These are phyloP conservation scores for Teinopalpus imperialis DNA, from an alignment of 2,888 invertebrate genomes.

Conservation along the genomic window DNA sequence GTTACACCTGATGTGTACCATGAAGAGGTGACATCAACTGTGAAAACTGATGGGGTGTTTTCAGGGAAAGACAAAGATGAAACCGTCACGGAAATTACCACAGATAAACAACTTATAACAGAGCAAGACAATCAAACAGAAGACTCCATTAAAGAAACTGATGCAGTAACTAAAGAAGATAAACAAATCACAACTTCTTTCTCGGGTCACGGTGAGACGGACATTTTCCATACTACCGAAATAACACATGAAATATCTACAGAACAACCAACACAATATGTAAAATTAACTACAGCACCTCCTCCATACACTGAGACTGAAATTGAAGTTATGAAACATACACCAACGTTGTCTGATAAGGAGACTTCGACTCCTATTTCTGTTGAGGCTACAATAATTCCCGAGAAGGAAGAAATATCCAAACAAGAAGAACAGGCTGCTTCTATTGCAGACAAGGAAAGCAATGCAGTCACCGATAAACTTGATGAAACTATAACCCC, in stretches of 20 bases:
- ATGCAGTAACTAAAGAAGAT: constrained; percentile 24
- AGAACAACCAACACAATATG: constrained; percentile 17
- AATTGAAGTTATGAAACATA: constrained; percentile 10
- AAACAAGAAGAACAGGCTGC: constrained; percentile 8
- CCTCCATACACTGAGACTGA: constrained; percentile 16
- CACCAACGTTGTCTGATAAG: not conserved
- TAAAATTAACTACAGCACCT: constrained; percentile 27
- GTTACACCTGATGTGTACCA: constrained; percentile 32
- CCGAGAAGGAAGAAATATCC: constrained; percentile 37
- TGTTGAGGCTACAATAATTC: constrained; percentile 26
- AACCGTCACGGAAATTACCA: constrained; percentile 30
- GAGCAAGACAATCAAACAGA: constrained; percentile 33
- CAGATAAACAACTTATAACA: constrained; percentile 29
- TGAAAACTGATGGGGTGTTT: constrained; percentile 28
- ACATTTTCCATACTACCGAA: constrained; percentile 2
- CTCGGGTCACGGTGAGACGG: constrained; percentile 10
- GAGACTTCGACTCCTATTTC: constrained; percentile 7
- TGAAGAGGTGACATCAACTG: constrained; percentile 33
- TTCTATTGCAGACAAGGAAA: constrained; percentile 23
- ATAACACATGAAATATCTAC: constrained; percentile 8
- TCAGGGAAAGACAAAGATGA: constrained; percentile 37
- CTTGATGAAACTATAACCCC: constrained; percentile 6
- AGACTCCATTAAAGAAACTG: constrained; percentile 28
- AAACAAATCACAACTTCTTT: constrained; percentile 30
- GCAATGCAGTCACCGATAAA: constrained; percentile 9